Base-by-base conservation (phyloP, 64 coral and sea anemone genomes). In the Astreopora myriophthalma region DNA sequence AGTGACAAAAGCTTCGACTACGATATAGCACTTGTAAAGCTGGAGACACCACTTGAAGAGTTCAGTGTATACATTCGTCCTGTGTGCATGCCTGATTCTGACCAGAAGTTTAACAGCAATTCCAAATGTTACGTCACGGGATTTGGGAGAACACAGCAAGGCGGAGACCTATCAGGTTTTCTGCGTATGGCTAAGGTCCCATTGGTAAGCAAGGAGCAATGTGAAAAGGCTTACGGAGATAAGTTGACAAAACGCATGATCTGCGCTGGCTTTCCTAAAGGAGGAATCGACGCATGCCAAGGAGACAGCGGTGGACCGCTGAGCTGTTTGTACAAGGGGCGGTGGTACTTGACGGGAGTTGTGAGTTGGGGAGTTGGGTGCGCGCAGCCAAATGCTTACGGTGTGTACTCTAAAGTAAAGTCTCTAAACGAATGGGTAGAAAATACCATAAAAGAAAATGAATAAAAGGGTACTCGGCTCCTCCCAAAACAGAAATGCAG, bases 301-400 rank as follows among this genome's bases (percentile, higher is more conserved):
- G 90, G 90, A 33, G 90, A 92, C 51, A 85, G 79, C 33, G 89
- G 89, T 71, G 89, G 89, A 64, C 89, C 89, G 67, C 69, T 92
- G 66, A 86, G 81, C 28, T 92, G 92, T 85, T 60, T 88, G 35
- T 88, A 72, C 57, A 85, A 93, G 36, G 77, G 84, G 22, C 84
- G 84, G 23, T 93, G 92, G 92, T 87, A 93, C 58, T 65, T 88
- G 65, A 88, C 85, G 8, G 92, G 92, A 22, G 92, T 93, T 36
- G 92, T 93, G 29, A 93, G 92, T 84, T 93, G 84, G 84, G 92
- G 92, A 29, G 74, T 93, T 34, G 92, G 92, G 1, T 93, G 92
- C 7, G 92, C 84, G 19, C 75, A 88, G 2, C 85, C 92, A 2
- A 93, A 93, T 66, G 92, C 92, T 0, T 93, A 93, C 61, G 92